Conservation (phyloP, 1,140 invertebrate genomes). For the Anagrus nilaparvatae region DNA sequence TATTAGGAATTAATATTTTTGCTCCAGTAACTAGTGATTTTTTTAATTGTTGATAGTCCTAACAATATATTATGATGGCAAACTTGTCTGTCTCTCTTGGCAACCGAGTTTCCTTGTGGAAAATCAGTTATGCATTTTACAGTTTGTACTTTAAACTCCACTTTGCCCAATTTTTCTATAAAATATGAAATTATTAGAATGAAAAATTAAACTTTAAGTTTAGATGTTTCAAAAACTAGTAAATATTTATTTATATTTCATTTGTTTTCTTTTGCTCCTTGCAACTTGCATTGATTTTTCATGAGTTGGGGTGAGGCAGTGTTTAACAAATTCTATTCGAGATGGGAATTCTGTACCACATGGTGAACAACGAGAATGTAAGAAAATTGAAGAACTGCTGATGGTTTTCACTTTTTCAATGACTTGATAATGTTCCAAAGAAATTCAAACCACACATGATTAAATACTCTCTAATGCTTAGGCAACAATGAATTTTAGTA, state of each 20-base stretch:
- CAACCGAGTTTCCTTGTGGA: slow-evolving; percentile 24
- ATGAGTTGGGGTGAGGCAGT: slow-evolving; percentile 55
- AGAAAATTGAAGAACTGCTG: slow-evolving; percentile 70
- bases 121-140: slow-evolving; percentile 35
- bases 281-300: slow-evolving; percentile 45
- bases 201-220: slow-evolving; percentile 5
- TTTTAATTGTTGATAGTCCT: slow-evolving; percentile 37
- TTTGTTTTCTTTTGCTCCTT: slow-evolving; percentile 36
- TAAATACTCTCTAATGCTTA: slow-evolving; percentile 51
- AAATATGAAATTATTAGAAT: slow-evolving; percentile 7
- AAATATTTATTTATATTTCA: slow-evolving; percentile 7
- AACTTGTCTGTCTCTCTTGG: slow-evolving; percentile 35
- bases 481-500: slow-evolving; percentile 30
- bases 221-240: neutral
- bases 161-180: slow-evolving; percentile 38
- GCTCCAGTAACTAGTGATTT: slow-evolving; percentile 35
- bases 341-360: slow-evolving; percentile 73
- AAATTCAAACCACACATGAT: slow-evolving; percentile 79
- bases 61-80: slow-evolving; percentile 33
- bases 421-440: slow-evolving; percentile 61
- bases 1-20: too few species aligned
- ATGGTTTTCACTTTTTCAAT: slow-evolving; percentile 69
- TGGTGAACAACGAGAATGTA: slow-evolving; percentile 65
- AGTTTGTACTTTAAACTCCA: slow-evolving; percentile 38
- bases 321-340: slow-evolving; percentile 58